Evolutionary conservation across 2,888 invertebrate genomes (phyloP).

Genomic region (Papilio demoleus): DNA sequence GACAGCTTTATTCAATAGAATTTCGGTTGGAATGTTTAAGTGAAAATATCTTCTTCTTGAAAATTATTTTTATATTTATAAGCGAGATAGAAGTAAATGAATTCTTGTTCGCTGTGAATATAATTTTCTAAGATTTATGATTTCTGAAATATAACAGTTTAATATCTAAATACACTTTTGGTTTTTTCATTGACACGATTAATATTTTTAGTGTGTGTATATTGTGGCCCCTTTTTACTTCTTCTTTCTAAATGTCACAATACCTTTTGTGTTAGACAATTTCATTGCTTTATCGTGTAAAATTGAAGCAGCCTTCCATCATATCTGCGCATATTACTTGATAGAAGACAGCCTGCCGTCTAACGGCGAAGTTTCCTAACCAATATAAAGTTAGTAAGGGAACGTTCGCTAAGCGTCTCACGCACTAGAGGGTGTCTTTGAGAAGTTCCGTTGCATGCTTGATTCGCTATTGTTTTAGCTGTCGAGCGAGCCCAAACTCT

Average conservation of each 20-base stretch:
- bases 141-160: conserved; percentile 31
- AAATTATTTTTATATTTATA: conserved; percentile 62
- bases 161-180: not conserved
- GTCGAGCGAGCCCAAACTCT: conserved; percentile 70
- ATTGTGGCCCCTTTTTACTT: not conserved
- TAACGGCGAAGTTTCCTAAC: conserved; percentile 74
- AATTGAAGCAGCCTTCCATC: conserved; percentile 4
- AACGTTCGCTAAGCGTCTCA: conserved; percentile 74
- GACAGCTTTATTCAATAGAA: conserved; percentile 68
- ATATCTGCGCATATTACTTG: conserved; percentile 50
- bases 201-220: not conserved
- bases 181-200: not conserved
- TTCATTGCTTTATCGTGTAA: not conserved
- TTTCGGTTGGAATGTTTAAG: conserved; percentile 59
- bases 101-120: conserved; percentile 50
- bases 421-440: conserved; percentile 79
- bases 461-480: conserved; percentile 80
- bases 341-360: conserved; percentile 55
- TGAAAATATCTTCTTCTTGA: conserved; percentile 57
- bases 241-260: not conserved
- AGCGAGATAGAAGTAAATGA: conserved; percentile 54
- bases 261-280: not conserved
- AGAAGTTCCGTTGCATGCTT: conserved; percentile 80
- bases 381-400: conserved; percentile 78
- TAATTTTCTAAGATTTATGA: conserved; percentile 39